Conservation (phyloP, 2,113 vertebrate species). For the Hippocampus barbouri region DNA sequence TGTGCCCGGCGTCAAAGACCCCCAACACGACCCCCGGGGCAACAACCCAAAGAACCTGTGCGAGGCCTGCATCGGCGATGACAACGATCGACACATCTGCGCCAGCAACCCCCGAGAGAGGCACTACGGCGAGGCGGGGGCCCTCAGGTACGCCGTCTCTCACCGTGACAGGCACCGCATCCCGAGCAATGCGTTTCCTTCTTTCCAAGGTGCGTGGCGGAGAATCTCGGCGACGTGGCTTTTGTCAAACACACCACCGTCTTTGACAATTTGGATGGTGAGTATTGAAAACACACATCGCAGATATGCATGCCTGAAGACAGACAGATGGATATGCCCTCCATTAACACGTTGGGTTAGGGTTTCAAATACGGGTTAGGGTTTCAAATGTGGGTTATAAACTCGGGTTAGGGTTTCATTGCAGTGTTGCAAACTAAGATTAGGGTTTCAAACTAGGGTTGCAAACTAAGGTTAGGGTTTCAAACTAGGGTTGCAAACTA, state of each 20-base stretch:
- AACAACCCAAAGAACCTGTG: slow-evolving; percentile 79
- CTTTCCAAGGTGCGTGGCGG: slow-evolving; percentile 71
- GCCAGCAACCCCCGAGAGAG: slow-evolving; percentile 72
- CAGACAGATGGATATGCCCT: too few species aligned
- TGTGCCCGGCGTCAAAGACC: slow-evolving; percentile 73
- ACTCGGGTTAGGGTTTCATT: too few species aligned
- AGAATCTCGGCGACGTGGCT: slow-evolving; percentile 77
- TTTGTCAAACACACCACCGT: slow-evolving; percentile 77
- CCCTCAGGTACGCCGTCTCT: slow-evolving; percentile 64
- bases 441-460: too few species aligned
- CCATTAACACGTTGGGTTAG: too few species aligned
- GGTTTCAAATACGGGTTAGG: too few species aligned
- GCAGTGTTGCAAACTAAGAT: too few species aligned
- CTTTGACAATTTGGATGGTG: slow-evolving; percentile 74
- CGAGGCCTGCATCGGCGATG: slow-evolving; percentile 78
- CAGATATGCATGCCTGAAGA: too few species aligned
- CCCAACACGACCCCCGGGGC: slow-evolving; percentile 72
- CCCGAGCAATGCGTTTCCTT: neutral
- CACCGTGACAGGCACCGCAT: neutral
- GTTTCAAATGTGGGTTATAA: too few species aligned
- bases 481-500: too few species aligned
- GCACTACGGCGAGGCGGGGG: slow-evolving; percentile 75
- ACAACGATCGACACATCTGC: slow-evolving; percentile 76
- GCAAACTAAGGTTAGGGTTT: too few species aligned
- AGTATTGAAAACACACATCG: slow-evolving; percentile 16